Evolutionary conservation across 2,888 invertebrate species (phyloP).

Genomic region (Nymphalis polychloros): DNA sequence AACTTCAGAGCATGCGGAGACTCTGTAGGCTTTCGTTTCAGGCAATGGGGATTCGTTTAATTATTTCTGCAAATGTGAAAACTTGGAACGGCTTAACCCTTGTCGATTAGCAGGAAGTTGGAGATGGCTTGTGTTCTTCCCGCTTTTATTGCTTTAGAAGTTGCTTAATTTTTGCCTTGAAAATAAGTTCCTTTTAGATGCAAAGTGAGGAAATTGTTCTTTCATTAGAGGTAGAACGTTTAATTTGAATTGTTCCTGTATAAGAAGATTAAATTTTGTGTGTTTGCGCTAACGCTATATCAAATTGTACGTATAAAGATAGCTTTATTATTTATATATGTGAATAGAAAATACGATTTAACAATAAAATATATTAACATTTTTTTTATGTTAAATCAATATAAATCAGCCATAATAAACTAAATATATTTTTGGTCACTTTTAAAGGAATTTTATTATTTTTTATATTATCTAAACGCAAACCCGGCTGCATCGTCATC

Average conservation of each 20-base stretch:
- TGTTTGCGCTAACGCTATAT: not conserved
- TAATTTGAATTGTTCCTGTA: not conserved
- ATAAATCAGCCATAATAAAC: too few species aligned
- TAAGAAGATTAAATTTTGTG: not conserved
- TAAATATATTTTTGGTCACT: too few species aligned
- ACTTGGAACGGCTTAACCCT: constrained; percentile 64
- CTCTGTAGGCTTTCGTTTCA: constrained; percentile 26
- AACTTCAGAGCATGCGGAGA: constrained; percentile 8
- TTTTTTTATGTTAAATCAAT: too few species aligned
- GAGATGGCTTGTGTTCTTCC: constrained; percentile 38
- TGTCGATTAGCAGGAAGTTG: constrained; percentile 62
- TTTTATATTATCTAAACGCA: too few species aligned
- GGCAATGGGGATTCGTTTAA: constrained; percentile 54
- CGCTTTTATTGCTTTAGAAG: constrained; percentile 34
- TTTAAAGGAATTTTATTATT: too few species aligned
- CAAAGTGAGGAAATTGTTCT: constrained; percentile 25
- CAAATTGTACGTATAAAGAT: too few species aligned
- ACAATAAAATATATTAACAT: too few species aligned
- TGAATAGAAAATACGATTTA: too few species aligned
- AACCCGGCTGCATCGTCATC: too few species aligned
- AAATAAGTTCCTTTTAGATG: constrained; percentile 23
- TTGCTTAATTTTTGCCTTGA: constrained; percentile 34
- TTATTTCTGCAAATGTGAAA: constrained; percentile 77
- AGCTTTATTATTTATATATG: not conserved
- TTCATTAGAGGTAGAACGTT: constrained; percentile 19